These are phyloP conservation scores for Acrossocheilus wenchowensis DNA, from an alignment of 2,797 vertebrate genomes.

Conservation along the genomic window DNA sequence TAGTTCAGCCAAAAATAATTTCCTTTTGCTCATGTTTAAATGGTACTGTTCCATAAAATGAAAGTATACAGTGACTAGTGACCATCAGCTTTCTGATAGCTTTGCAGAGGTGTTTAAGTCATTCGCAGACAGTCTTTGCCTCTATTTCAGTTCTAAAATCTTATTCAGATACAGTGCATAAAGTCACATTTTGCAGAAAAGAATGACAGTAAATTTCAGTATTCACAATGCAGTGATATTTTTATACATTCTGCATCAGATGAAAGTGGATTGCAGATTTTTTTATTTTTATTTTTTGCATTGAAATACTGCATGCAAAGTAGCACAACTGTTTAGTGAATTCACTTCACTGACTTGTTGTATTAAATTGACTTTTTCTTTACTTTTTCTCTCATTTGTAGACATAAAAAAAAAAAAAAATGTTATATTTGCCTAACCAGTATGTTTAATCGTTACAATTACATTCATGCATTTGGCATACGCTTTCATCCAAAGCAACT, in stretches of 20 bases:
- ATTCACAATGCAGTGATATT: not conserved
- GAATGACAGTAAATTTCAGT: not conserved
- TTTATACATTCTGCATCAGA: not conserved
- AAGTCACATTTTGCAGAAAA: not conserved
- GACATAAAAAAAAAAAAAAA: not conserved
- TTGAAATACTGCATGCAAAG: not conserved
- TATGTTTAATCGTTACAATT: not conserved
- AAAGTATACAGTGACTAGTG: not conserved
- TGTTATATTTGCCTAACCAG: not conserved
- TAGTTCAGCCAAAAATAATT: not conserved
- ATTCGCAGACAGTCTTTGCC: not conserved
- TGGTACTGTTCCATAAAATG: not conserved
- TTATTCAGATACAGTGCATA: not conserved
- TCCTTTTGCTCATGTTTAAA: not conserved
- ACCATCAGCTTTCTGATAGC: not conserved
- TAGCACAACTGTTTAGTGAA: not conserved
- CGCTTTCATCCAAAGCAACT: not conserved
- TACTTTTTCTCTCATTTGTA: not conserved
- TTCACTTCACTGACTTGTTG: not conserved
- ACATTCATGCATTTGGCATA: not conserved
- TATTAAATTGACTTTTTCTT: not conserved
- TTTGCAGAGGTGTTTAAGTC: not conserved
- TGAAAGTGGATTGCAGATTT: not conserved
- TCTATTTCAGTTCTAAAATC: not conserved
- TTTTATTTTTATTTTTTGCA: not conserved